These are phyloP conservation scores for Caerostris extrusa DNA, from an alignment of 1,140 invertebrate genomes.

Conservation along the genomic window DNA sequence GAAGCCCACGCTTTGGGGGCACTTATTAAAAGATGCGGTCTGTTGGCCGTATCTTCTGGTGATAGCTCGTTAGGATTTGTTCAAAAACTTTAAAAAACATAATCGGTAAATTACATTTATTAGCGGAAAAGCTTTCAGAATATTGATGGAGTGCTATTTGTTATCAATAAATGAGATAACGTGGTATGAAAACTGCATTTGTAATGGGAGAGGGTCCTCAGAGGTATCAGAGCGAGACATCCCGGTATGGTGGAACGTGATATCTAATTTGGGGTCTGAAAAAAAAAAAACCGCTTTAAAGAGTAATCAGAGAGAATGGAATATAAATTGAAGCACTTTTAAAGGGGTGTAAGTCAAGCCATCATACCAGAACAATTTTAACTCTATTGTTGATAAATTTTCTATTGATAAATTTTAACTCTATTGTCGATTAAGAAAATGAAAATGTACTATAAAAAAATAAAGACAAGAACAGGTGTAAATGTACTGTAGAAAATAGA, in stretches of 20 bases:
- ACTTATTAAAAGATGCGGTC: conserved; percentile 48
- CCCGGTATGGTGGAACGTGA: background rate
- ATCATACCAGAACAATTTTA: background rate
- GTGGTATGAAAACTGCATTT: conserved; percentile 26
- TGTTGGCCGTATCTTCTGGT: background rate
- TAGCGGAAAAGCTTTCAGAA: conserved; percentile 68
- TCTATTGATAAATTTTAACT: too few relatives aligned
- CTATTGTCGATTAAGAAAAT: too few relatives aligned
- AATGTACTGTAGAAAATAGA: too few relatives aligned
- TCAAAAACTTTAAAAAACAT: conserved; percentile 67
- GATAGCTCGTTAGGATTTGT: conserved; percentile 52
- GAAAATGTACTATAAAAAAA: too few relatives aligned
- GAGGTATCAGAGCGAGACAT: conserved; percentile 63
- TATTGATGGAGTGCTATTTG: conserved; percentile 73
- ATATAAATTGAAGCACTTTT: background rate
- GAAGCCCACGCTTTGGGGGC: background rate
- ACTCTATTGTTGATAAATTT: too few relatives aligned
- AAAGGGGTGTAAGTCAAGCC: background rate
- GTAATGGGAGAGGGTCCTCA: conserved; percentile 19
- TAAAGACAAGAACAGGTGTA: too few relatives aligned
- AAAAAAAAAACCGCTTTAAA: background rate
- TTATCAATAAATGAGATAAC: conserved; percentile 72
- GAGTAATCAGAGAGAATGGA: conserved; percentile 29
- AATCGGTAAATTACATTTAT: conserved; percentile 71
- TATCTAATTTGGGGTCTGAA: background rate